Conservation (phyloP, 2,113 vertebrate genomes). For the Lontra canadensis region DNA sequence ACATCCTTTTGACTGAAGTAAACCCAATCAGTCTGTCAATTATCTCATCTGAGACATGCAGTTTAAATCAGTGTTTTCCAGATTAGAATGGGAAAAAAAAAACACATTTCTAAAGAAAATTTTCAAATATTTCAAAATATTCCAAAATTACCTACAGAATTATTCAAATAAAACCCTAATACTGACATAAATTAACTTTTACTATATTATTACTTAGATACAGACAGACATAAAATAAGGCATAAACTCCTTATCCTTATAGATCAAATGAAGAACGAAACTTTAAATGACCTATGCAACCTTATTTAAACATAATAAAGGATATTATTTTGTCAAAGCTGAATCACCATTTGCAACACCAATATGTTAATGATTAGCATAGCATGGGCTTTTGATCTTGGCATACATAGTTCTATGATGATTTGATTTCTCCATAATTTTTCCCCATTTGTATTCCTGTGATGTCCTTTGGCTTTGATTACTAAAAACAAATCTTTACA, state of each 20-base stretch:
- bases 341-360: neutral
- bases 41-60: neutral
- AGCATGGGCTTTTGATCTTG: neutral
- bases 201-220: neutral
- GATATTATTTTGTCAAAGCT: neutral
- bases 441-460: neutral
- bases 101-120: neutral
- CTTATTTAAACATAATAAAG: neutral
- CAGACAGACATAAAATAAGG: neutral
- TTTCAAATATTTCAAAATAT: neutral
- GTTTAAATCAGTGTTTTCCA: neutral
- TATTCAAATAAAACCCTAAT: neutral
- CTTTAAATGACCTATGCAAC: neutral
- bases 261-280: neutral
- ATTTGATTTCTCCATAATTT: neutral
- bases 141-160: neutral
- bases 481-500: neutral
- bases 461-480: neutral
- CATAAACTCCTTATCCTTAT: neutral
- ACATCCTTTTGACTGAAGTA: accelerated
- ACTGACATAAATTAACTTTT: neutral
- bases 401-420: neutral
- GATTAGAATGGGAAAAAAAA: neutral
- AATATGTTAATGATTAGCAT: neutral
- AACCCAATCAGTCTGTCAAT: neutral